Evolutionary conservation across 2,888 invertebrate species (phyloP).

Genomic region (Tetanocera ferruginea): DNA sequence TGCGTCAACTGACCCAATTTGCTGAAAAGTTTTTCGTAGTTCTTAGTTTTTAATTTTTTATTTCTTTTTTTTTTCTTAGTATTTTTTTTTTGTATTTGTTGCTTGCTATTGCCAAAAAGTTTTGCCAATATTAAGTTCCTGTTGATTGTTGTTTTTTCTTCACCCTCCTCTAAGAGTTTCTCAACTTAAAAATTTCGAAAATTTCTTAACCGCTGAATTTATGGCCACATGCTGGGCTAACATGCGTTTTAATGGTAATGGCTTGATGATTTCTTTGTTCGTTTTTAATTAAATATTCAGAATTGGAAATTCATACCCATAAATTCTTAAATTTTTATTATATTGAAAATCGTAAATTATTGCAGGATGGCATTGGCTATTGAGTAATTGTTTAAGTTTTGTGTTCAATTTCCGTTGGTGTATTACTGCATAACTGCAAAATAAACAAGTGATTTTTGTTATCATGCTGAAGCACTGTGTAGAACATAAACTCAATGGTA

Average conservation of each 20-base stretch:
- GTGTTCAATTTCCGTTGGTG: too few species aligned
- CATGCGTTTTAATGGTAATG: background rate
- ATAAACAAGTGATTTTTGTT: too few species aligned
- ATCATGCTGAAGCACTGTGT: too few species aligned
- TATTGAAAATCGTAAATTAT: too few species aligned
- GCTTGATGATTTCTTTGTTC: too few species aligned
- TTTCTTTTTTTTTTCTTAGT: background rate
- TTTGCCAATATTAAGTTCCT: background rate
- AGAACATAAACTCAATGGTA: too few species aligned
- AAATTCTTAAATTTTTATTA: too few species aligned
- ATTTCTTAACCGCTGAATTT: background rate
- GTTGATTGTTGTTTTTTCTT: background rate
- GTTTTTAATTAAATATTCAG: too few species aligned
- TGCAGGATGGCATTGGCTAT: too few species aligned
- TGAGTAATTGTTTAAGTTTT: too few species aligned
- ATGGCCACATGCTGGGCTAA: background rate
- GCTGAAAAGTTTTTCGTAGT: background rate
- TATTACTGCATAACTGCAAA: too few species aligned
- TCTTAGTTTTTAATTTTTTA: background rate
- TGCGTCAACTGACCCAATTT: conserved; percentile 25
- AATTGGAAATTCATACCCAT: too few species aligned
- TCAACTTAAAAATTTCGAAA: background rate
- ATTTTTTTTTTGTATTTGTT: background rate
- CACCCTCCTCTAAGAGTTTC: background rate
- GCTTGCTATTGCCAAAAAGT: background rate